A percentile compares a stretch with the other conserved stretches of the same genome.
Conservation (phyloP, 1,140 invertebrate species). For the Agrilus planipennis region DNA sequence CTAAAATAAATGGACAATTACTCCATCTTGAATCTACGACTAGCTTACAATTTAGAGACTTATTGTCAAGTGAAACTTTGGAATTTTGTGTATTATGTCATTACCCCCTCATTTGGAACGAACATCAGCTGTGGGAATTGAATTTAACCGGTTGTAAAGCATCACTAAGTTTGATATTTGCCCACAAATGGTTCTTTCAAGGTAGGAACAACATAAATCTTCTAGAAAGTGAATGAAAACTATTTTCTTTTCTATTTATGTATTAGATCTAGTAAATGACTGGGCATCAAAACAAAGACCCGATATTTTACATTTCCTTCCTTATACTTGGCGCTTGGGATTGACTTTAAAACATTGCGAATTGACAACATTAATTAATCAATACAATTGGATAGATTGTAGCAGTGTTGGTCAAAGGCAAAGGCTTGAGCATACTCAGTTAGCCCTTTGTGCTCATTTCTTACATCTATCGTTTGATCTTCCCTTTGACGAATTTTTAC, state of each 20-base stretch:
- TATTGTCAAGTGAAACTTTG: constrained; percentile 87
- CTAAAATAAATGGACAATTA: constrained; percentile 84
- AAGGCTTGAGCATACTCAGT: constrained; percentile 71
- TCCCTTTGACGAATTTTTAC: constrained; percentile 86
- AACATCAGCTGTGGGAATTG: constrained; percentile 84
- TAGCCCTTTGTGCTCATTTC: constrained; percentile 86
- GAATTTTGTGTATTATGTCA: constrained; percentile 80
- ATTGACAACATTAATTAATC: constrained; percentile 85
- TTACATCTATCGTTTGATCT: constrained; percentile 87
- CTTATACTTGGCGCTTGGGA: constrained; percentile 92
- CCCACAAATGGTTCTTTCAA: constrained; percentile 91
- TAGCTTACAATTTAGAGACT: constrained; percentile 81
- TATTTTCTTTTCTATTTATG: constrained; percentile 9
- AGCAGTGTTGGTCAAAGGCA: constrained; percentile 72
- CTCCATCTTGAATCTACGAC: constrained; percentile 89
- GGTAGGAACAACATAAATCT: constrained; percentile 35
- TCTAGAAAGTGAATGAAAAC: background rate
- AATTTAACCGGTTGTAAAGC: constrained; percentile 89
- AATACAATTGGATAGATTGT: constrained; percentile 98
- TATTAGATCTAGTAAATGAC: constrained; percentile 81
- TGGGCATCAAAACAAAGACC: constrained; percentile 85
- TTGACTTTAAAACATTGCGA: constrained; percentile 92
- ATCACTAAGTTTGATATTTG: constrained; percentile 81
- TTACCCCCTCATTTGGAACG: constrained; percentile 90
- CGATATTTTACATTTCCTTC: constrained; percentile 90